Evolutionary conservation across 2,888 invertebrate species (phyloP), one percentile per base, ranked within the genome.

Genomic region (Neria commutata): DNA sequence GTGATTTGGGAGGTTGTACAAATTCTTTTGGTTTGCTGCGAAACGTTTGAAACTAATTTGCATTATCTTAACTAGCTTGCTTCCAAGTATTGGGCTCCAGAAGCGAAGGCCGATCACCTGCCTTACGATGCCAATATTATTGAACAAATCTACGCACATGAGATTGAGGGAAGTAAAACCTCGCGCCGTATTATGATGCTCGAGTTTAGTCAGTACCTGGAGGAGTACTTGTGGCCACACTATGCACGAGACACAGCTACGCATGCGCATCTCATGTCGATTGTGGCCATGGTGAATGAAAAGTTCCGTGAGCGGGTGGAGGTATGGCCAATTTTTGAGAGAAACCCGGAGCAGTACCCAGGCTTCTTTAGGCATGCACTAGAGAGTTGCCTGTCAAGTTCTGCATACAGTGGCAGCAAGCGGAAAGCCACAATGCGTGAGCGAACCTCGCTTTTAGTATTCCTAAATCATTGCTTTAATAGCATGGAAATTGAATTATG

Each of bases 261-360:
- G 1, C 88, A 90, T 71, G 89, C 91, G n/a, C 97, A 98, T 80
- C 88, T 97, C 75, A 89, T 99, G 89, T 97, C 98, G 0, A 95
- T 99, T 65, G 92, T 96, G n/a, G 91, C 94, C 1, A 95, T 99
- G 94, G 89, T 98, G 47, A 99, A 99, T 84, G 98, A 99, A 80
- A 99, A 99, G 81, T 96, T 97, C 76, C 85, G 98, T 1, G 99
- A 99, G 82, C 85, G 98, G 54, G 96, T 98, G 8, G 94, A 93
- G 62, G 95, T 97, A 3, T 99, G 98, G 98, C 90, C 92, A 84
- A 91, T 92, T 69, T 95, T 98, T 73, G 88, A 91, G 61, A 89
- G 89, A 66, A 85, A 87, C 55, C 88, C 91, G 0, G 87, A 89
- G 2, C 87, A 92, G 63, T 95, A 95, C 78, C 85, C 90, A 0